phyloP scores from a whole-genome alignment of 1,140 invertebrate species.

The Leptoteleia sp. region DNA sequence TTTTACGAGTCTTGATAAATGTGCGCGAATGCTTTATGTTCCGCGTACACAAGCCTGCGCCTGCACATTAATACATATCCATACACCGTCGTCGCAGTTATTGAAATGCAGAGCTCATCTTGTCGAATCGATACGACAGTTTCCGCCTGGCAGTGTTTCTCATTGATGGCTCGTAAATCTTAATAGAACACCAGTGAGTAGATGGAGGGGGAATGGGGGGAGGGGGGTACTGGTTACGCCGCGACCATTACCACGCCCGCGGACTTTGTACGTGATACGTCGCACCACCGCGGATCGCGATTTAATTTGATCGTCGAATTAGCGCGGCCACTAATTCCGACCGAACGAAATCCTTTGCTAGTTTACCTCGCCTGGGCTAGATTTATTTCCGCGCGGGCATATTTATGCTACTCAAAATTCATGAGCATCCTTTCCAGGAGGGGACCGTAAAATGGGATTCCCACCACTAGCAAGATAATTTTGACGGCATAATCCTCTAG shows the following conservation, averaged over 20 bases:
- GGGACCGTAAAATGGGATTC: conserved; percentile 41
- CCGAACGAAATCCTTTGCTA: conserved; percentile 29
- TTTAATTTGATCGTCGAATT: conserved; percentile 60
- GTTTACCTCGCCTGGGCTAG: conserved; percentile 13
- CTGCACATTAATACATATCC: conserved; percentile 37
- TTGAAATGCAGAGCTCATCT: conserved; percentile 68
- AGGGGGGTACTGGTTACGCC: conserved; percentile 50
- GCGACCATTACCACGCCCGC: conserved; percentile 30
- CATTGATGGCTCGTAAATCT: conserved; percentile 68
- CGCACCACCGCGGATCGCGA: conserved; percentile 26
- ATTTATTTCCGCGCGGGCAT: not conserved
- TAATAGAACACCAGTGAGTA: conserved; percentile 67
- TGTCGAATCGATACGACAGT: conserved; percentile 67
- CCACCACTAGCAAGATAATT: conserved; percentile 28
- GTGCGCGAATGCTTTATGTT: conserved; percentile 51
- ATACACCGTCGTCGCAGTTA: conserved; percentile 47
- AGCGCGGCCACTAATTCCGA: conserved; percentile 34
- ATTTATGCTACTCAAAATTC: conserved; percentile 49
- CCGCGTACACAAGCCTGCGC: conserved; percentile 12
- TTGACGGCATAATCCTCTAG: conserved; percentile 32
- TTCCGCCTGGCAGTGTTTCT: conserved; percentile 65
- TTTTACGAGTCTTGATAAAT: conserved; percentile 61
- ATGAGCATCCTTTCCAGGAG: conserved; percentile 36
- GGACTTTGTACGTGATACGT: conserved; percentile 34
- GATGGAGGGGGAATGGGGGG: too few species aligned